Conservation (phyloP, 2,797 vertebrate genomes). For the Momotus momota region DNA sequence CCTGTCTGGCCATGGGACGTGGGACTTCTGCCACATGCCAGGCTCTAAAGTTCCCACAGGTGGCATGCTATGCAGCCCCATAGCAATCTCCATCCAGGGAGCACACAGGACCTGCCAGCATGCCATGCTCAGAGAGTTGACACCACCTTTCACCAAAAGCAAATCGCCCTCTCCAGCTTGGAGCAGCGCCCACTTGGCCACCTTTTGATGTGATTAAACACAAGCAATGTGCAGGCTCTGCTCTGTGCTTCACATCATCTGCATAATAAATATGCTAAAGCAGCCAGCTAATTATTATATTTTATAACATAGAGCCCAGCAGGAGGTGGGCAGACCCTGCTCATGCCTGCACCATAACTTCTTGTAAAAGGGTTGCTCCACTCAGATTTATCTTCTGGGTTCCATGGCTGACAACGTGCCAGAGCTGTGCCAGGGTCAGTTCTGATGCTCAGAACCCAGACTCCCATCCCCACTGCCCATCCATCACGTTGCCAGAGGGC, state of each 20-base stretch:
- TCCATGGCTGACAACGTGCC: neutral
- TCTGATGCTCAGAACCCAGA: neutral
- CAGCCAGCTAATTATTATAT: neutral
- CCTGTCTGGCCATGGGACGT: neutral
- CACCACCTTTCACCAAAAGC: accelerated
- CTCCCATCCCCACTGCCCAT: neutral
- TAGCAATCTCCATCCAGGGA: accelerated
- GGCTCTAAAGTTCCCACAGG: neutral
- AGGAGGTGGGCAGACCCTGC: neutral
- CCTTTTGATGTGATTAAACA: neutral
- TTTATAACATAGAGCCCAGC: neutral
- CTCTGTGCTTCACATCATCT: neutral
- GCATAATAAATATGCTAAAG: neutral
- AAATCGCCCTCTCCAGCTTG: neutral
- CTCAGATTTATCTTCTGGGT: neutral
- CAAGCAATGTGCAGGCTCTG: neutral
- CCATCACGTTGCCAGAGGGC: accelerated
- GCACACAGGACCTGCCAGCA: accelerated
- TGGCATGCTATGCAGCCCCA: neutral
- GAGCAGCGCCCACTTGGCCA: neutral
- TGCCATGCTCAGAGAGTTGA: accelerated
- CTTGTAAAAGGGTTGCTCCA: neutral
- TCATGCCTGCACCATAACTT: neutral
- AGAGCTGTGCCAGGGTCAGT: neutral
- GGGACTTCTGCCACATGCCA: neutral